Conservation (phyloP, 2,888 invertebrate genomes). For the Aspidiotus destructor region DNA sequence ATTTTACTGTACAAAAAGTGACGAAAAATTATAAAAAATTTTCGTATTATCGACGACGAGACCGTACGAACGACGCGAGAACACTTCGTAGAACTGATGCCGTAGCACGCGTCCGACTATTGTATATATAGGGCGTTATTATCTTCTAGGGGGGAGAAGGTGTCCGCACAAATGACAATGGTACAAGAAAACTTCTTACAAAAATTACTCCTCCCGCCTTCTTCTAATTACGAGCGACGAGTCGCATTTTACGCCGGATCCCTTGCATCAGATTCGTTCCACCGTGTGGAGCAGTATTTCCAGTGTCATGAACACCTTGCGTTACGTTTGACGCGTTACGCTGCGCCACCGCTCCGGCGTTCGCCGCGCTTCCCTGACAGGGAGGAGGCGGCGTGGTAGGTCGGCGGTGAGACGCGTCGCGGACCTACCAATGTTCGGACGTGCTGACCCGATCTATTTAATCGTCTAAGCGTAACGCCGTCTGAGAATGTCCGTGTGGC, state of each 20-base stretch:
- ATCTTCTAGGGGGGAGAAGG: slow-evolving; percentile 29
- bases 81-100: slow-evolving; percentile 18
- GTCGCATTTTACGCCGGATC: slow-evolving; percentile 17
- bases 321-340: slow-evolving; percentile 4
- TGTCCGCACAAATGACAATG: slow-evolving; percentile 24
- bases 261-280: slow-evolving; percentile 29
- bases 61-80: slow-evolving; percentile 16
- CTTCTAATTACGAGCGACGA: not conserved
- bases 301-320: slow-evolving; percentile 33
- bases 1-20: slow-evolving; percentile 1
- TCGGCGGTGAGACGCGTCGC: not conserved
- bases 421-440: not conserved
- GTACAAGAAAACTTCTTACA: slow-evolving; percentile 19
- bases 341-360: slow-evolving; percentile 10
- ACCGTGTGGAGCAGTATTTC: slow-evolving; percentile 11
- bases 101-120: slow-evolving; percentile 11
- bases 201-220: slow-evolving; percentile 23
- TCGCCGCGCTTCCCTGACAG: not conserved
- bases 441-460: slow-evolving; percentile 28
- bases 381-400: no score
- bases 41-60: not conserved
- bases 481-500: not conserved
- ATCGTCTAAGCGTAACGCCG: slow-evolving; percentile 23
- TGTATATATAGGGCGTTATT: slow-evolving; percentile 32
- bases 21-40: not conserved